Evolutionary conservation across 2,888 invertebrate species (phyloP).

Genomic region (Caenorhabditis angaria): DNA sequence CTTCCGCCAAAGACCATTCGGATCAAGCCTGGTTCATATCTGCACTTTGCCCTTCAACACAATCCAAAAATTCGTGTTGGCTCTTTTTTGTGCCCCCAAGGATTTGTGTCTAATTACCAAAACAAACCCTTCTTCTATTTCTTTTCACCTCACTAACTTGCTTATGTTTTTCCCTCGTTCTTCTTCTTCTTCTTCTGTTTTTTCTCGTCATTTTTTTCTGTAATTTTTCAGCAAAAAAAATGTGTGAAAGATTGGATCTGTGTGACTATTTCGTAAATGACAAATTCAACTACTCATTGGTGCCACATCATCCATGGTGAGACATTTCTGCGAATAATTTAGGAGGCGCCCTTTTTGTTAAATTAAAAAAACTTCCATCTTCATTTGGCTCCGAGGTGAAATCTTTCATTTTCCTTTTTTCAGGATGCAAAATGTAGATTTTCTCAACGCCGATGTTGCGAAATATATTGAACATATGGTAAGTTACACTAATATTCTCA

Average conservation of each 20-base stretch:
- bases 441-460: slow-evolving; percentile 36
- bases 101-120: neutral
- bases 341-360: neutral
- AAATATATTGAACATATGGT: slow-evolving; percentile 36
- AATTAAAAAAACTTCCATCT: neutral
- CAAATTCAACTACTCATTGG: slow-evolving; percentile 5
- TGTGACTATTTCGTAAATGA: slow-evolving; percentile 8
- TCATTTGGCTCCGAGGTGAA: neutral
- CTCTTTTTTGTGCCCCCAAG: neutral
- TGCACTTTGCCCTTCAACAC: too few species aligned
- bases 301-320: slow-evolving; percentile 3
- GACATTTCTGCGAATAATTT: neutral
- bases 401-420: slow-evolving; percentile 11
- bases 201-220: neutral
- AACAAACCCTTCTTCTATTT: neutral
- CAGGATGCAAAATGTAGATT: slow-evolving; percentile 41
- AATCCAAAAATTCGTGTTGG: neutral
- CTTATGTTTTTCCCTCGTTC: too few species aligned
- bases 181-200: too few species aligned
- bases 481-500: neutral
- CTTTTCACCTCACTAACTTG: too few species aligned
- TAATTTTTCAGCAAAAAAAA: too few species aligned
- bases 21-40: too few species aligned
- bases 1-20: too few species aligned
- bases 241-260: slow-evolving; percentile 6